Base-by-base conservation (phyloP, 92 coral and sea anemone species). In the Epizoanthus fatuus region DNA sequence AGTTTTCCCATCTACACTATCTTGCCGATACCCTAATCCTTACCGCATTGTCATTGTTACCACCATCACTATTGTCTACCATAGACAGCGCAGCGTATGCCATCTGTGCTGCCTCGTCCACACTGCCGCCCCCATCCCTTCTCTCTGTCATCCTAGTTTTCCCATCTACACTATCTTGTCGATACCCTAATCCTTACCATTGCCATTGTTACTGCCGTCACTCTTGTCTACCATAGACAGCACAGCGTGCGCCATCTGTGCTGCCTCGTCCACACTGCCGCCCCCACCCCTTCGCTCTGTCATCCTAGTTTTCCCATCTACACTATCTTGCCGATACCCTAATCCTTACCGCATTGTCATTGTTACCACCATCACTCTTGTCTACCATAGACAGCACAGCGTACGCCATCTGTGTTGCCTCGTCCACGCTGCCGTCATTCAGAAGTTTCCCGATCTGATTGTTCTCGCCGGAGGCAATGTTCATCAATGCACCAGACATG, bases 341-440 rank as follows among this genome's bases (percentile, higher is more conserved):
- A 7, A 25, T 15, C 32, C 12, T 60, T 15, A 60, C 66, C 32
- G 1, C 66, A 20, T n/a, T 72, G 15, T 10, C 59, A 37, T 72
- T 47, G 59, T 51, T 49, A 22, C 62, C n/a, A 1, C 17, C 78
- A 10, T 25, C 32, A 1, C 74, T 78, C 11, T 54, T 80, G 56
- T 81, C 84, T 3, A 80, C 95, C 77, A 91, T 90, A 7, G 89
- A 81, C 37, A 93, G 58, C 4, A 93, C 70, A 1, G 97, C 85
- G 53, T 88, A 84, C 1, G 97, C 95, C 81, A 87, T 84, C 62
- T 93, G 95, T 15, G 95, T 90, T 10, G 97, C 94, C 37, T 79
- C 69, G 47, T 93, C 94, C 3, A 86, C 75, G 22, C 74, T 77
- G 12, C 83, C 86, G 9, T 40, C 71, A 7, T 77, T 57, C 9